Conservation (phyloP, 2,888 invertebrate genomes). For the Hirtodrosophila confusa region DNA sequence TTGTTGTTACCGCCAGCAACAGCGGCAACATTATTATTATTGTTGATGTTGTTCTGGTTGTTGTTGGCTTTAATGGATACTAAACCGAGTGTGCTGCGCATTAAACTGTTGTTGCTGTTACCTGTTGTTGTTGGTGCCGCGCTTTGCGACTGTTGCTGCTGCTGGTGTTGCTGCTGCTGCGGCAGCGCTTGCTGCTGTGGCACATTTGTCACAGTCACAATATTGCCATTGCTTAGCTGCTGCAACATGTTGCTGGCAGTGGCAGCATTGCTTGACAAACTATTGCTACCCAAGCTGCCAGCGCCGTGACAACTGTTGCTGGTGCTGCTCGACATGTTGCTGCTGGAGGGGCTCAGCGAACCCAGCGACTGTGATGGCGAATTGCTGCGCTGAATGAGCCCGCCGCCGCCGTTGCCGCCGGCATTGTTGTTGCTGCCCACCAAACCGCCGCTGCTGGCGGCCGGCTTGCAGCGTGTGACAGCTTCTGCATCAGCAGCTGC, state of each 20-base stretch:
- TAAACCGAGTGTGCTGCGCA: constrained; percentile 84
- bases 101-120: constrained; percentile 83
- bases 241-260: constrained; percentile 62
- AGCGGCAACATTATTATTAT: constrained; percentile 32
- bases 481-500: constrained; percentile 28
- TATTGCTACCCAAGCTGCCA: constrained; percentile 64
- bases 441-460: constrained; percentile 22
- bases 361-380: constrained; percentile 84
- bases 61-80: constrained; percentile 82
- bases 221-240: constrained; percentile 68
- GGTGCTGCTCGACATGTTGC: constrained; percentile 84
- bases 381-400: constrained; percentile 79
- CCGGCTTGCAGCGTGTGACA: constrained; percentile 26
- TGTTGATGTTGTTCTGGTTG: constrained; percentile 51
- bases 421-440: constrained; percentile 29
- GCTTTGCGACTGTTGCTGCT: constrained; percentile 48
- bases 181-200: constrained; percentile 58
- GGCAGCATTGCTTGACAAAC: constrained; percentile 64
- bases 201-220: constrained; percentile 69
- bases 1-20: constrained; percentile 41
- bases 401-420: constrained; percentile 33
- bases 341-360: constrained; percentile 84
- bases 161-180: constrained; percentile 53
- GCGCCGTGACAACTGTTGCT: constrained; percentile 80
- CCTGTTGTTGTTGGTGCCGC: constrained; percentile 76